Base-by-base conservation (phyloP, 2,888 invertebrate species). In the Ophion costatus region DNA sequence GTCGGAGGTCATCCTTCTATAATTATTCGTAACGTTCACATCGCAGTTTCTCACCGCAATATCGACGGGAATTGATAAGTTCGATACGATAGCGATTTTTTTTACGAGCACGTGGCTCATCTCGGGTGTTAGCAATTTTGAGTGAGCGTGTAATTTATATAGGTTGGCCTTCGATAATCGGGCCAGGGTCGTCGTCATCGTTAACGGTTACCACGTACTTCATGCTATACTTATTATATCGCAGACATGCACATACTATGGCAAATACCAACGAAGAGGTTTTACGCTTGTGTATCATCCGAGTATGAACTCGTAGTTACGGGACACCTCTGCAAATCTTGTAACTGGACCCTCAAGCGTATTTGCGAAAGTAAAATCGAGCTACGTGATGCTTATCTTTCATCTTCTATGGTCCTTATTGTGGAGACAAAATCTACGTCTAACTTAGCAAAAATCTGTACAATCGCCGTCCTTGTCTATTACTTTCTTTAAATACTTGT, bases 181-280 rank as follows among this genome's bases (percentile, higher is more conserved):
- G 87, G 87, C 86, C 88, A 88, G 78, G 88, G 88, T 86, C 86
- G 86, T 70, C 78, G 64, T 81, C 75, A 74, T 81, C 81, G 24
- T 66, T 66, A 64, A 73, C 64, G 76, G 57, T 71, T 59, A 45
- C 70, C 67, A 51, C 73, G 73, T 73, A 71, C 59, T 45, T 57
- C 20, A 51, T 33, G n/a, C 79, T 51, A 33, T 63, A 76, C 24
- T 38, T 56, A 71, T 61, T 74, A 78, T 71, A 29, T 59, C 57
- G 14, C 2, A 22, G 11, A n/a, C 64, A 22, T 24, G 22, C 75
- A 20, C 57, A 24, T 59, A 73, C 38, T 14, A 59, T n/a, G 14
- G 33, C 6, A 11, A 6, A n/a, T 61, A 61, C 42, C 59, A 73
- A 24, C 38, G 14, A 73, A 42, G 38, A 61, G 38, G n/a, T 42